Conservation (phyloP, 1,140 invertebrate genomes). For the Lutraria rhynchaena region DNA sequence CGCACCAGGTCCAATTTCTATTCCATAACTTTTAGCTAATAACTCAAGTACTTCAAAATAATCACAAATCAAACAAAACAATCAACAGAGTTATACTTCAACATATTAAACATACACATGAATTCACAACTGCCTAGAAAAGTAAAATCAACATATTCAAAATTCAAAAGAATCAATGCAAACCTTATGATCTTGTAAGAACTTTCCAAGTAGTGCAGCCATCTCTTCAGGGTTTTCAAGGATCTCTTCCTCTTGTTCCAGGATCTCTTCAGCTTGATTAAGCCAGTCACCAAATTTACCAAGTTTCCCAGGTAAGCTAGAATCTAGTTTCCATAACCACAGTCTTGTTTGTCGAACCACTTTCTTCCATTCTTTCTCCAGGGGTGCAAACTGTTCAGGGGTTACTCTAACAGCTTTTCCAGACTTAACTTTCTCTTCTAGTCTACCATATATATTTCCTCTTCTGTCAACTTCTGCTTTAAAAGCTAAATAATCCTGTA, state of each 20-base stretch:
- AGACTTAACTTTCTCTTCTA: constrained; percentile 72
- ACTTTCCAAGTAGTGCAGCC: constrained; percentile 87
- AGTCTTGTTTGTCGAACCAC: constrained; percentile 78
- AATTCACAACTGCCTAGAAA: too few species aligned
- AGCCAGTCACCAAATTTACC: constrained; percentile 94
- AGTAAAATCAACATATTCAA: too few species aligned
- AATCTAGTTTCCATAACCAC: constrained; percentile 86
- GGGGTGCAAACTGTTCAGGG: constrained; percentile 68
- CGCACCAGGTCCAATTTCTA: too few species aligned
- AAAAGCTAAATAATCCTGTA: constrained; percentile 77
- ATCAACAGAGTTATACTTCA: too few species aligned
- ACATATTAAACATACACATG: too few species aligned
- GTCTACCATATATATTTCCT: constrained; percentile 71
- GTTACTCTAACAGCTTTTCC: constrained; percentile 72
- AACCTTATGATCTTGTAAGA: constrained; percentile 90
- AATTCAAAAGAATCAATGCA: neutral
- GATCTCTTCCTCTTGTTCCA: constrained; percentile 82
- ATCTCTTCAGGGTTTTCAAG: constrained; percentile 70
- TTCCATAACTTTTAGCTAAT: too few species aligned
- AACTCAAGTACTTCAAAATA: too few species aligned
- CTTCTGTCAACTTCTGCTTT: constrained; percentile 76
- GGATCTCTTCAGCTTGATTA: constrained; percentile 91
- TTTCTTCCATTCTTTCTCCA: constrained; percentile 73
- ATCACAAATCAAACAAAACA: too few species aligned
- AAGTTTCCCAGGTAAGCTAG: constrained; percentile 91